These are phyloP conservation scores for Synanthedon myopaeformis DNA, from an alignment of 2,888 invertebrate species.

Conservation along the genomic window DNA sequence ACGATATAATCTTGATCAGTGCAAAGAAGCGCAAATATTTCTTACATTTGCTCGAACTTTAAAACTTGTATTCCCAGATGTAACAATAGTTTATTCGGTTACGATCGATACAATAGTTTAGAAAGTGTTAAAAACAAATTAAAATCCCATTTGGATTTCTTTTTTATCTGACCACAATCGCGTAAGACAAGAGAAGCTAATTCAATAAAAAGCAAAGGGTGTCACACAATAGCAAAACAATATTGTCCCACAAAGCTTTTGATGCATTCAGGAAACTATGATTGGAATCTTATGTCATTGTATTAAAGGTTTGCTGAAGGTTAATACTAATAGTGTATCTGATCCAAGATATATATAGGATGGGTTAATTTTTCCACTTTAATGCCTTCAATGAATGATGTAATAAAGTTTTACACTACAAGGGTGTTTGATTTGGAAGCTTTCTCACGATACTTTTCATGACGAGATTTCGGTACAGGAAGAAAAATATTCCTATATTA, in stretches of 20 bases:
- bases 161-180: constrained; percentile 54
- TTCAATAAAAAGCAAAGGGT: constrained; percentile 59
- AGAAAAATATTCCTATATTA: too few species aligned
- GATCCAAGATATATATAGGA: constrained; percentile 32
- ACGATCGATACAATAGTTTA: not conserved
- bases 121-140: constrained; percentile 24
- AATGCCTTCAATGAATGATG: constrained; percentile 55
- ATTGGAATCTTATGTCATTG: not conserved
- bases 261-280: not conserved
- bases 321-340: not conserved
- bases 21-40: too few species aligned
- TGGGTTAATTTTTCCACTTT: constrained; percentile 61
- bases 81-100: not conserved
- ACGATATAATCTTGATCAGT: too few species aligned
- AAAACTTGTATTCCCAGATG: not conserved
- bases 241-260: not conserved
- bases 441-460: constrained; percentile 36
- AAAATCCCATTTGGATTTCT: constrained; percentile 37
- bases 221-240: constrained; percentile 38
- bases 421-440: constrained; percentile 26
- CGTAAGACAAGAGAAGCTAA: constrained; percentile 50
- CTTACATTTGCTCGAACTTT: too few species aligned
- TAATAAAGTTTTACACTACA: constrained; percentile 31
- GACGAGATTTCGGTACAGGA: too few species aligned
- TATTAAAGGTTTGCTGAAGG: not conserved